Conservation (phyloP, 2,113 vertebrate genomes). For the Arenaria interpres region DNA sequence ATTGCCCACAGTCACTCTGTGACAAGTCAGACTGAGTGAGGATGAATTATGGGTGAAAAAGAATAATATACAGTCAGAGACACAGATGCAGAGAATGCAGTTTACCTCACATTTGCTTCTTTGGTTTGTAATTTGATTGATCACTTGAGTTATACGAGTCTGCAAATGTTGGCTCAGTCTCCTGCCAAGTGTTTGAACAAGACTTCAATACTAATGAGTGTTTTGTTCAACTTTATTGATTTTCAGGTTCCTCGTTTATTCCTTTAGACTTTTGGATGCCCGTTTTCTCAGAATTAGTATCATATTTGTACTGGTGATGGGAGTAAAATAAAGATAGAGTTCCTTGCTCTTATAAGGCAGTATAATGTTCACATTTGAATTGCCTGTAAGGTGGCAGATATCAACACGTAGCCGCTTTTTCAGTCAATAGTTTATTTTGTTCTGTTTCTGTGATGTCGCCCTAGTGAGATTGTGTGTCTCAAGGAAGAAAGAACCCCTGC, state of each 20-base stretch:
- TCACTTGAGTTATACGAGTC: slow-evolving; percentile 29
- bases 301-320: background rate
- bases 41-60: slow-evolving; percentile 21
- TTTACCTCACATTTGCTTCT: slow-evolving; percentile 41
- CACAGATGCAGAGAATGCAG: slow-evolving; percentile 27
- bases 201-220: slow-evolving; percentile 51
- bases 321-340: background rate
- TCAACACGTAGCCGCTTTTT: background rate
- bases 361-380: background rate
- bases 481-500: background rate
- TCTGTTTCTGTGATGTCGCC: background rate
- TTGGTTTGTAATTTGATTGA: slow-evolving; percentile 58
- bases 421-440: background rate
- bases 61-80: slow-evolving; percentile 20
- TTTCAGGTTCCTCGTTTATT: slow-evolving; percentile 41
- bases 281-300: slow-evolving; percentile 26
- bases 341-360: background rate
- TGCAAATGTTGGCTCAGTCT: slow-evolving; percentile 29
- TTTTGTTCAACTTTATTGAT: slow-evolving; percentile 47
- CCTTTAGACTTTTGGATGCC: slow-evolving; percentile 9
- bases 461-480: background rate
- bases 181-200: slow-evolving; percentile 44
- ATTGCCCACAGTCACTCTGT: slow-evolving; percentile 9
- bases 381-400: background rate
- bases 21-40: slow-evolving; percentile 33